phyloP scores from a whole-genome alignment of 2,888 invertebrate species.

The Eristalinus sepulchralis region DNA sequence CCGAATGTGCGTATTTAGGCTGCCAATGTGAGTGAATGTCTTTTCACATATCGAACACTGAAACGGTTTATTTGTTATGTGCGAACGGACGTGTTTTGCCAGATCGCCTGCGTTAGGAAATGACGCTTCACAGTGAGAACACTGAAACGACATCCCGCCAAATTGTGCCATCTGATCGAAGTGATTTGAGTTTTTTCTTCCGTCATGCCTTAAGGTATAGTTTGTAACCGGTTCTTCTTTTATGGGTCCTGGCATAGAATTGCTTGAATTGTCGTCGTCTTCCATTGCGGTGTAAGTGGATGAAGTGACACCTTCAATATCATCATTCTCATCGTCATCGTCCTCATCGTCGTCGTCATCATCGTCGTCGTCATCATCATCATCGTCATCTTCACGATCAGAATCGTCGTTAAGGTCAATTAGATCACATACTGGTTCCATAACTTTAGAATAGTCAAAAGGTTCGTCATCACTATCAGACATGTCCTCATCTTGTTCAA shows the following conservation, averaged over 20 bases:
- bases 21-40: constrained; percentile 81
- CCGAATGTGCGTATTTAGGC: constrained; percentile 80
- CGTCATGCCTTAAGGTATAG: constrained; percentile 70
- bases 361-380: constrained; percentile 72
- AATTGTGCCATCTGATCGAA: constrained; percentile 15
- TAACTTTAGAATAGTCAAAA: constrained; percentile 79
- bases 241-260: constrained; percentile 20
- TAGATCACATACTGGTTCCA: constrained; percentile 80
- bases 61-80: constrained; percentile 80
- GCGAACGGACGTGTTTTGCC: constrained; percentile 81
- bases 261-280: constrained; percentile 54
- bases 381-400: constrained; percentile 70
- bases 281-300: constrained; percentile 42
- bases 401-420: constrained; percentile 69
- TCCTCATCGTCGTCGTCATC: constrained; percentile 72
- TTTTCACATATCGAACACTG: constrained; percentile 81
- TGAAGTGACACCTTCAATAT: constrained; percentile 26
- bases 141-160: constrained; percentile 75
- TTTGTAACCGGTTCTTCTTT: constrained; percentile 24
- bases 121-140: constrained; percentile 79
- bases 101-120: constrained; percentile 80
- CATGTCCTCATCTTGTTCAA: constrained; percentile 68
- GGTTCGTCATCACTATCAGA: constrained; percentile 73
- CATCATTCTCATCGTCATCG: constrained; percentile 72
- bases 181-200: constrained; percentile 71